Evolutionary conservation across 2,797 vertebrate genomes (phyloP), one percentile per base, ranked within the genome.

Genomic region (Hyperoplus lanceolatus): DNA sequence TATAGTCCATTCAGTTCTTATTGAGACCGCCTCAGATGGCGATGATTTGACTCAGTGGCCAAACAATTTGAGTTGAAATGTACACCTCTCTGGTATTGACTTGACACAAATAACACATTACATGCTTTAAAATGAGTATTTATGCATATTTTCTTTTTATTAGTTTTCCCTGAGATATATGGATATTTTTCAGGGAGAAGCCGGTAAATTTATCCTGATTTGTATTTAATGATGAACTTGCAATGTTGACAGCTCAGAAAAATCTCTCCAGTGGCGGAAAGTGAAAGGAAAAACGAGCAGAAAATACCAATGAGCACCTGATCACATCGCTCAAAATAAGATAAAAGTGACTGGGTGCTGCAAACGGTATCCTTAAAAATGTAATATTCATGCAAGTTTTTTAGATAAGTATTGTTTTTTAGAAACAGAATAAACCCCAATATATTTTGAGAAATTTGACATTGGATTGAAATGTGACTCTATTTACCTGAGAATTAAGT

Each of bases 1-100:
- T 56, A 60, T 42, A 57, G 66, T 45, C 21, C 6, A 69, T 58
- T n/a, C 39, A 42, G 21, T 48, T 55, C 71, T 38, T 73, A 13
- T 42, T 66, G 8, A 57, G 57, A 50, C 8, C 29, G 11, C 41
- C 8, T 55, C 54, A 61, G 36, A 45, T 18, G 41, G 15, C 5
- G 1, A 53, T 21, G 10, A 41, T 50, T 77, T 64, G 1, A 48
- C 21, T 56, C 49, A 16, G 7, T 49, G 36, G 7, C 14, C 0
- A 56, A 54, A 43, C 29, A 3, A 2, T 29, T 29, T 29, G 6
- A 39, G 16, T 12, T 13, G 0, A 53, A 53, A 54, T 59, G 29
- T 5, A 51, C 8, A 60, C 7, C 4, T 36, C n/a, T 53, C 6
- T 56, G 36, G 50, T 16, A 46, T 16, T 2, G 8, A 51, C 13